Percentiles rank a stretch among this genome's conserved stretches.
Conservation (phyloP, 2,797 vertebrate genomes). For the Borostomias antarcticus region DNA sequence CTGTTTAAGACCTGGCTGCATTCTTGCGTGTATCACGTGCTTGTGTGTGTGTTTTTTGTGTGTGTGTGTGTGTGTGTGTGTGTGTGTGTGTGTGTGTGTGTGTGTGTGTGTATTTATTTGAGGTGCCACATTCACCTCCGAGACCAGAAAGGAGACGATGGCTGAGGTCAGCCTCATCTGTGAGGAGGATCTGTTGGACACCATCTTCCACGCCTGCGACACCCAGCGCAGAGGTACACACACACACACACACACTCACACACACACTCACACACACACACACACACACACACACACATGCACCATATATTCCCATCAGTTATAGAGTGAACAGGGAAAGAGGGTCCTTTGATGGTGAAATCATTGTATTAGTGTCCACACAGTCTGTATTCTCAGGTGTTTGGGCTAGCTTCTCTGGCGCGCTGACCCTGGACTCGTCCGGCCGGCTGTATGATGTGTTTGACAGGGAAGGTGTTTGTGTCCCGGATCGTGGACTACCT, state of each 20-base stretch:
- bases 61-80: no score
- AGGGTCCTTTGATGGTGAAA: no score
- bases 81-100: constrained; percentile 25
- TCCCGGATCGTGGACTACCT: constrained; percentile 87
- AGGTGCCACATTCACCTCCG: constrained; percentile 42
- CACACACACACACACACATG: neutral
- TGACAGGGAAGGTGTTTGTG: constrained; percentile 85
- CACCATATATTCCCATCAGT: neutral
- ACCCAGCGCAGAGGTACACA: constrained; percentile 78
- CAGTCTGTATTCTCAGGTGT: no score
- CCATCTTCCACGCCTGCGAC: constrained; percentile 85
- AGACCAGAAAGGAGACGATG: constrained; percentile 54
- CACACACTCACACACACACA: neutral
- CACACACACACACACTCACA: neutral
- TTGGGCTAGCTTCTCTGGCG: no score
- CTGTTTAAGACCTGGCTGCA: neutral
- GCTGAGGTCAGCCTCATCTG: constrained; percentile 76
- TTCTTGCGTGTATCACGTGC: neutral
- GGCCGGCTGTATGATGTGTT: neutral
- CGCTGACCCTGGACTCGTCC: no score
- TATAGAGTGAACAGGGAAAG: no score
- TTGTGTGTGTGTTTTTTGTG: no score
- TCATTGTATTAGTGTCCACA: no score
- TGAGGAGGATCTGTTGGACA: constrained; percentile 85
- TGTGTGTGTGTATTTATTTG: constrained; percentile 34